Evolutionary conservation across 2,113 vertebrate genomes (phyloP).

Genomic region (Rhegmatorhina hoffmannsi): DNA sequence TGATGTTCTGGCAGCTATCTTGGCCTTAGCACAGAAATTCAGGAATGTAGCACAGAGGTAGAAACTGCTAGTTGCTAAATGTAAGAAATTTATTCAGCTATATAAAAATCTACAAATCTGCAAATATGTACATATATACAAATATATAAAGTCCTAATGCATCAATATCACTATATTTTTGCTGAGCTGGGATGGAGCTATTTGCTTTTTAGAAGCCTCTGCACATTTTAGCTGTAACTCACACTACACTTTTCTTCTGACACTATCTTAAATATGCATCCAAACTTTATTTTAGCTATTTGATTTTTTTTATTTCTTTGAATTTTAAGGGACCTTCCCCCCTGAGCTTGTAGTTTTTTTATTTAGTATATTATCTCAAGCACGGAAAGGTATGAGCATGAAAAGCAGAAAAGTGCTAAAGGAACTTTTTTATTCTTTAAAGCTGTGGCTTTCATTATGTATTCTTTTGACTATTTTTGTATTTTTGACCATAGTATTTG

Average conservation of each 20-base stretch:
- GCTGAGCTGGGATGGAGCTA: not conserved
- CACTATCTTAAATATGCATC: not conserved
- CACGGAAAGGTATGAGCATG: not conserved
- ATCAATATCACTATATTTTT: not conserved
- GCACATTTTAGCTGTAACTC: not conserved
- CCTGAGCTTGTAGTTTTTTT: not conserved
- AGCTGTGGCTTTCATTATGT: not conserved
- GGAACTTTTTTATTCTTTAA: not conserved
- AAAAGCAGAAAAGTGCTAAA: not conserved
- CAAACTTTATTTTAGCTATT: conserved; percentile 27
- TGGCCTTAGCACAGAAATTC: no score
- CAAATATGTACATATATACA: no score
- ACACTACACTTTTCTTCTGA: not conserved
- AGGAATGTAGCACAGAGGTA: no score
- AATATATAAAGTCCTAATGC: no score
- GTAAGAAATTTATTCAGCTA: no score
- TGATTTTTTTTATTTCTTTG: not conserved
- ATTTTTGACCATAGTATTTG: not conserved
- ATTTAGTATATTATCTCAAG: not conserved
- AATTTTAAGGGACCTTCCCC: not conserved
- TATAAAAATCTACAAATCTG: no score
- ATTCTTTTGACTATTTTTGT: not conserved
- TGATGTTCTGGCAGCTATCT: no score
- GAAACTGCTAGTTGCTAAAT: no score
- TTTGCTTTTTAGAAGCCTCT: not conserved